Percentiles rank a stretch among this genome's conserved stretches.
These are phyloP conservation scores for Ahaetulla prasina DNA, from an alignment of 2,113 vertebrate species.

Conservation along the genomic window DNA sequence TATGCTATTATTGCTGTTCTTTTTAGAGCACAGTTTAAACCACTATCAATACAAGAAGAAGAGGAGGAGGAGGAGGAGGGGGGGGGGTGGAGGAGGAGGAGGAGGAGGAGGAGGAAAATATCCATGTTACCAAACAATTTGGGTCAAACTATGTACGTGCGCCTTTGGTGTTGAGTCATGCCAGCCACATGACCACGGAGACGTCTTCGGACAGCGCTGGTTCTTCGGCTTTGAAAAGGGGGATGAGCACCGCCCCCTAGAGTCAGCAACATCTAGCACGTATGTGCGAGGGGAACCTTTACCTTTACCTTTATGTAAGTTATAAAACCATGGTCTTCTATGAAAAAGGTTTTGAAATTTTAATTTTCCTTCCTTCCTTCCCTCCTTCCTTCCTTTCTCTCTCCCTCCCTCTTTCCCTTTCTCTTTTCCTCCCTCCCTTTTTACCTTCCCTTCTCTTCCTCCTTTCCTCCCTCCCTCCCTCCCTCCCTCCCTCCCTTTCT, in stretches of 20 bases:
- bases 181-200: too few relatives aligned
- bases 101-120: not conserved
- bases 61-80: not conserved
- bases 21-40: not conserved
- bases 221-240: too few relatives aligned
- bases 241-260: too few relatives aligned
- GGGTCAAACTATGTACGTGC: not conserved
- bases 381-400: not conserved
- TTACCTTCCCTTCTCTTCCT: too few relatives aligned
- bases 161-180: too few relatives aligned
- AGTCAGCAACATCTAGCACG: too few relatives aligned
- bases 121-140: not conserved
- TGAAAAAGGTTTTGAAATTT: not conserved
- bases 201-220: too few relatives aligned
- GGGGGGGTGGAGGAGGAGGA: not conserved
- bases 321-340: not conserved
- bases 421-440: not conserved
- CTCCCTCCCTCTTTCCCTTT: not conserved
- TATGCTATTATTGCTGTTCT: not conserved
- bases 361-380: not conserved
- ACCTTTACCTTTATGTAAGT: too few relatives aligned
- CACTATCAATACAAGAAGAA: not conserved
- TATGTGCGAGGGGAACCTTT: too few relatives aligned
- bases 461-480: accelerated
- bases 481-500: too few relatives aligned